Base-by-base conservation (phyloP, 2,888 invertebrate species). In the Lysandra bellargus region DNA sequence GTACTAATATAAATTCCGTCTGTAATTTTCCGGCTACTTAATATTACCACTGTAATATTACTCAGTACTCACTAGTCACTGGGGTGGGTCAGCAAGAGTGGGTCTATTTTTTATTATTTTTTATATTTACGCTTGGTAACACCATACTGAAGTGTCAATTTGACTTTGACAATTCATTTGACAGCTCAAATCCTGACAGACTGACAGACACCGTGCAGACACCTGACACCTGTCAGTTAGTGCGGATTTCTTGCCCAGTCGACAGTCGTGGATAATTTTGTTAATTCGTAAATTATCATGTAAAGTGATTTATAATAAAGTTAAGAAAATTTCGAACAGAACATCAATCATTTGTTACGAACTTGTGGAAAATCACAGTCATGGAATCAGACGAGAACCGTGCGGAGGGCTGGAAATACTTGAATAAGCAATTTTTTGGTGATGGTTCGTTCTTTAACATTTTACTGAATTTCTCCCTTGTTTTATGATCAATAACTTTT, bases 401-500 rank as follows among this genome's bases (percentile, higher is more conserved):
- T 72, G 94, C 90, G 2, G 94, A 94, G 84, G 94, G 94, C 83
- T 94, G 94, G 94, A 94, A 94, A 84, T 94, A 91, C 86, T 88
- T 94, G 81, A 94, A 94, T 84, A 94, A 94, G 86, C 94, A 94
- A 84, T 94, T 90, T 88, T 94, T 94, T 83, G 94, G 94, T 78
- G 94, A 94, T 85, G 94, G 94, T 94, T 84, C 84, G 93, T 93
- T 85, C 80, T 83, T 82, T 81, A 81, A 57, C 80, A 73, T 60
- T 82, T 83, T 81, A 78, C 79, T 82, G 77, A 37, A 69, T 69
- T 69, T 69, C 33, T 69, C 33, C 17, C 33, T 69, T 69, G 78
- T 81, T 80, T 80, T 74, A 79, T 64, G 81, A 80, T 82, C 83
- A 82, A 84, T 81, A 80, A 75, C 30, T 44, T 12, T 75, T 76